Base-by-base conservation (phyloP, 1,140 invertebrate species). In the Drosophila pseudoananassae region DNA sequence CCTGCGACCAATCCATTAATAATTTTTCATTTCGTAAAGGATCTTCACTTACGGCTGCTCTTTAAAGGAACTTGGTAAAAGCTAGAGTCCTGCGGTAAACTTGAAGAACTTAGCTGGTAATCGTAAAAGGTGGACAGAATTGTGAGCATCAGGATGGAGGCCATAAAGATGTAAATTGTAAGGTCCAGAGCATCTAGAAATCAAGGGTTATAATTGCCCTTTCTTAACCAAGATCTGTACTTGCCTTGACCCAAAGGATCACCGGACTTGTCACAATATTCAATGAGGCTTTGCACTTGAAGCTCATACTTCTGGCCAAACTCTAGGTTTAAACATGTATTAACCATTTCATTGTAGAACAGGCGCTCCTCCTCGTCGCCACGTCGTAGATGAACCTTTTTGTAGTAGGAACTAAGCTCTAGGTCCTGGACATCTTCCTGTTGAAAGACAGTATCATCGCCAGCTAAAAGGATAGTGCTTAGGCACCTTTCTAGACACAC, bases 401-500 rank as follows among this genome's bases (percentile, higher is more conserved):
- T 38, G 47, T 76, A 91, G 54, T 85, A 91, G 1, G 38, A 49
- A 25, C 38, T 71, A 0, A 91, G 56, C 76, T 90, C 76, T 5
- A 76, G 12, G 8, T 29, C 75, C 5, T 49, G 53, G 1, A 59
- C 64, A 20, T 60, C 71, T 15, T 76, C 64, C 0, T 43, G 43
- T 10, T 72, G 47, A 17, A 81, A 66, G 6, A 64, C 40, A 15
- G 40, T 36, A 3, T 14, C n/a, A 17, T 17, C 20, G 61, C 40
- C 47, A 43, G 45, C 49, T 29, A 1, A 68, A 40, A 0, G 54
- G 0, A 88, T 36, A 6, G 23, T 9, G 5, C 52, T 23, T 25
- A 69, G 72, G 31, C 91, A 92, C n/a, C 40, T 66, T 27, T 91
- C 91, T 5, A 94, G 68, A 71, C 93, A 94, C 0, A 93, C 79